These are phyloP conservation scores for Coracias cyanogaster DNA, from an alignment of 2,797 vertebrate genomes.

Conservation along the genomic window DNA sequence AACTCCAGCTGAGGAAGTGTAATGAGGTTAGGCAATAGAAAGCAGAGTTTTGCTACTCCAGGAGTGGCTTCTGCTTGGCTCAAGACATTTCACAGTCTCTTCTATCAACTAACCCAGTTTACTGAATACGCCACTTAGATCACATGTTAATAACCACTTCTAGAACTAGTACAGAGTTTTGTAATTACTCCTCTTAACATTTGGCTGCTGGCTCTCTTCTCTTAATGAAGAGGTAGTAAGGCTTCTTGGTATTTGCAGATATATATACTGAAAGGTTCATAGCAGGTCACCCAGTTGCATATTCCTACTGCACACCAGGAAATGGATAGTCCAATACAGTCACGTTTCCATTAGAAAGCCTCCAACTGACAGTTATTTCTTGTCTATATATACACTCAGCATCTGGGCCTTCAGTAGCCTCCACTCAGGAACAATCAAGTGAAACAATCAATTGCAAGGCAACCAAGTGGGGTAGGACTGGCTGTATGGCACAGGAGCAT, in stretches of 20 bases:
- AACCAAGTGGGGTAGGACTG: slow-evolving; percentile 96
- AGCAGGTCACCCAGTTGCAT: background rate
- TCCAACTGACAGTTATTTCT: background rate
- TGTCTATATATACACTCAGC: slow-evolving; percentile 6
- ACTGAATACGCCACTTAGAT: background rate
- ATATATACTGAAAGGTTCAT: background rate
- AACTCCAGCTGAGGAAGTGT: background rate
- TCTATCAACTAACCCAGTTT: background rate
- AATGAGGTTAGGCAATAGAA: slow-evolving; percentile 2
- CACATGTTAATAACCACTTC: background rate
- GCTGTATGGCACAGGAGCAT: slow-evolving; percentile 80
- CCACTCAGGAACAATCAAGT: background rate
- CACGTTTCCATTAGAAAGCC: background rate
- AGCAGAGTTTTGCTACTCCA: background rate
- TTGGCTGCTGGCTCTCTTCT: slow-evolving; percentile 10
- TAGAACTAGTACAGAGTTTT: background rate
- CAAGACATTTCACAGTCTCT: background rate
- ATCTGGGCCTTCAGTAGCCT: background rate
- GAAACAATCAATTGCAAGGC: slow-evolving; percentile 90
- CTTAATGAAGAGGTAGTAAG: background rate
- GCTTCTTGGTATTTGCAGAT: slow-evolving; percentile 18
- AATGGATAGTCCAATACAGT: background rate
- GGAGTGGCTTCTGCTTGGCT: background rate
- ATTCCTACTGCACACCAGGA: slow-evolving; percentile 9
- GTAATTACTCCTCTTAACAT: background rate